These are phyloP conservation scores for Orussus abietinus DNA, from an alignment of 1,140 invertebrate genomes.

Conservation along the genomic window DNA sequence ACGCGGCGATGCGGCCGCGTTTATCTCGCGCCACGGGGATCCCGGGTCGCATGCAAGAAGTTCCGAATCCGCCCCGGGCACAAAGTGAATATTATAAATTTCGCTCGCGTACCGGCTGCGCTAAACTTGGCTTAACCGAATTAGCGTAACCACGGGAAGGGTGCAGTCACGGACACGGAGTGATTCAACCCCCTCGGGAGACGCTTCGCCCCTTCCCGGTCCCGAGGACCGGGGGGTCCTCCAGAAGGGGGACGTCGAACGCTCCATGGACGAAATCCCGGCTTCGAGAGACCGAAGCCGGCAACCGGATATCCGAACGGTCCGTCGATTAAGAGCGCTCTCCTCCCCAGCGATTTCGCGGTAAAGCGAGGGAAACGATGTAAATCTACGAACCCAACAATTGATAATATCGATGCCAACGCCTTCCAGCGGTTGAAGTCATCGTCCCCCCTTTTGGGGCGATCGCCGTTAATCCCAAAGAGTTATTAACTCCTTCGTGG, in stretches of 20 bases:
- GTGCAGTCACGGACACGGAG: slow-evolving; percentile 12
- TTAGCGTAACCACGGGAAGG: slow-evolving; percentile 17
- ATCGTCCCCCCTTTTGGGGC: too few species aligned
- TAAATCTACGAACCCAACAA: too few species aligned
- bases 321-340: too few species aligned
- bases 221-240: slow-evolving; percentile 21
- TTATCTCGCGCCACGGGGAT: slow-evolving; percentile 6
- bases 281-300: too few species aligned
- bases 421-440: too few species aligned
- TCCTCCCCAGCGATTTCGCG: too few species aligned
- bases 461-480: too few species aligned
- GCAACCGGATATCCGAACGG: too few species aligned
- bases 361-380: too few species aligned
- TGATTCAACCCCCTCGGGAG: slow-evolving; percentile 23
- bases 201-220: slow-evolving; percentile 5
- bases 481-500: too few species aligned
- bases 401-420: too few species aligned
- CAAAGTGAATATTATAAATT: slow-evolving; percentile 33
- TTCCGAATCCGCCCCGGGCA: slow-evolving; percentile 22
- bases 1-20: slow-evolving; percentile 9
- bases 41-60: slow-evolving; percentile 21
- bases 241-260: background rate
- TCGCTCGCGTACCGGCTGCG: slow-evolving; percentile 26
- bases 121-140: slow-evolving; percentile 27
- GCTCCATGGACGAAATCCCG: background rate